These are phyloP conservation scores for Osmerus eperlanus DNA, from an alignment of 2,113 vertebrate genomes.

Conservation along the genomic window DNA sequence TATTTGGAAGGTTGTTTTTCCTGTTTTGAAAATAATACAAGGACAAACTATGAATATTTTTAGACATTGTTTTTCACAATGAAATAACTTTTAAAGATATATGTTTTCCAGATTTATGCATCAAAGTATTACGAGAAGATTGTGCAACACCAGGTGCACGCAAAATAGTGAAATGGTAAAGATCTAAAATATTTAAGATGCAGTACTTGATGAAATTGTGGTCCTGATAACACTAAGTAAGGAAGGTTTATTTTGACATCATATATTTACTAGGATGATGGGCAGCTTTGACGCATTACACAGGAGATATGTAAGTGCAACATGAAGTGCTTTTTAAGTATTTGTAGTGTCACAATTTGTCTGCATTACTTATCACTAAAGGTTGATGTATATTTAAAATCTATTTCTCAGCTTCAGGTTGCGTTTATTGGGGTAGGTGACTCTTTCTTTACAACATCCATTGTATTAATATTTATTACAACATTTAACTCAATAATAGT, in stretches of 20 bases:
- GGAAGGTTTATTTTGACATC: neutral
- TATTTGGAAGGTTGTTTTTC: slow-evolving; percentile 84
- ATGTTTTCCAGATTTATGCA: slow-evolving; percentile 77
- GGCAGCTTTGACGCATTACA: slow-evolving; percentile 94
- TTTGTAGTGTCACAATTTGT: neutral
- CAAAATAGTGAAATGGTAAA: slow-evolving; percentile 92
- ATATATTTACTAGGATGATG: slow-evolving; percentile 80
- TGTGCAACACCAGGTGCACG: slow-evolving; percentile 78
- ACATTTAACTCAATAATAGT: too few species aligned
- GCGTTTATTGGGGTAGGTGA: slow-evolving; percentile 74
- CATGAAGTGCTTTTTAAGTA: slow-evolving; percentile 1
- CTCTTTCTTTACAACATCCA: neutral
- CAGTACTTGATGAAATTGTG: neutral
- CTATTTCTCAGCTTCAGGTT: slow-evolving; percentile 68
- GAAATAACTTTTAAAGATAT: neutral
- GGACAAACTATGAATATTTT: neutral
- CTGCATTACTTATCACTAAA: neutral
- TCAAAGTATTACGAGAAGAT: slow-evolving; percentile 89
- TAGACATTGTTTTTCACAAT: slow-evolving; percentile 10
- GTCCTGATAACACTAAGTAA: neutral
- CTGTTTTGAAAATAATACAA: slow-evolving; percentile 17
- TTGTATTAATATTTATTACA: neutral
- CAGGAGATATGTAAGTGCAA: slow-evolving; percentile 88
- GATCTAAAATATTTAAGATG: neutral
- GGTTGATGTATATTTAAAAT: neutral